These are phyloP conservation scores for Bombylius discolor DNA, from an alignment of 2,888 invertebrate genomes.

Conservation along the genomic window DNA sequence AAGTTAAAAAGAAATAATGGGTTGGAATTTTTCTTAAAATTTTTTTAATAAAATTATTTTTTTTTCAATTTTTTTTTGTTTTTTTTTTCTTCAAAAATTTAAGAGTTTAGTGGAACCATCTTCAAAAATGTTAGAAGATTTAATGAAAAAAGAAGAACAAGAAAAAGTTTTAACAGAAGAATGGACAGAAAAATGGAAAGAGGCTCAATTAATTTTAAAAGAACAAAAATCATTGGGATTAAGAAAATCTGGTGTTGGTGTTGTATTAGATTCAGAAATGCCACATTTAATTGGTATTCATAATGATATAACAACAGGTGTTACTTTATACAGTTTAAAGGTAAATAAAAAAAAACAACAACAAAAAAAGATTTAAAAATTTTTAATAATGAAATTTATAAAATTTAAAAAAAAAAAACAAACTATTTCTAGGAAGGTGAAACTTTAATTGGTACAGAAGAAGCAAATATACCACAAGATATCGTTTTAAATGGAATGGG, in stretches of 20 bases:
- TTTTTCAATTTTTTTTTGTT: background rate
- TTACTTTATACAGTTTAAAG: conserved; percentile 81
- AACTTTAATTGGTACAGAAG: conserved; percentile 71
- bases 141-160: conserved; percentile 82
- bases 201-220: conserved; percentile 74
- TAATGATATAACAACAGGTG: conserved; percentile 82
- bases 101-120: conserved; percentile 46
- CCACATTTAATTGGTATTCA: conserved; percentile 88
- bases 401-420: background rate
- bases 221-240: conserved; percentile 79
- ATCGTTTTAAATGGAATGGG: conserved; percentile 66
- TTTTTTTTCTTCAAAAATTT: background rate
- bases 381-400: background rate
- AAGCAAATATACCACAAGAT: conserved; percentile 50
- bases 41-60: background rate
- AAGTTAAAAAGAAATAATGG: conserved; percentile 22
- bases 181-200: conserved; percentile 89
- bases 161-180: conserved; percentile 81
- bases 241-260: conserved; percentile 76
- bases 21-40: background rate
- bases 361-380: background rate
- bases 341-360: conserved; percentile 27
- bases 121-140: conserved; percentile 60
- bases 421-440: conserved; percentile 56
- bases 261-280: conserved; percentile 78